phyloP scores from a whole-genome alignment of 1,140 invertebrate genomes.

The Laupala kohalensis region DNA sequence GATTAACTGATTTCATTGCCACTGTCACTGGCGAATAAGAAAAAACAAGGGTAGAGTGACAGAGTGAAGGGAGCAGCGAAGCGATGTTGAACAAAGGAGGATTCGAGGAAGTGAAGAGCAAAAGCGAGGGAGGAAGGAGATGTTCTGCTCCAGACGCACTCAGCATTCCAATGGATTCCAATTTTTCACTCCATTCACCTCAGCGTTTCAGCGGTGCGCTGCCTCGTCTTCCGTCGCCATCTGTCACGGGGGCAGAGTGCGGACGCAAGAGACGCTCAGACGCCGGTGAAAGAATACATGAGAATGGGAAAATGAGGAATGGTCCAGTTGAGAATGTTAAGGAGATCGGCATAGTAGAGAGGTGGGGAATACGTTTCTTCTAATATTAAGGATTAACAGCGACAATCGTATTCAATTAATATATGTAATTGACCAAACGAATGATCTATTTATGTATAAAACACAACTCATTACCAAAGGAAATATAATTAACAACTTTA shows the following conservation, averaged over 20 bases:
- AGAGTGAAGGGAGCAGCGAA: background rate
- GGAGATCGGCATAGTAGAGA: too few species aligned
- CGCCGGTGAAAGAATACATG: too few species aligned
- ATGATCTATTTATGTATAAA: too few species aligned
- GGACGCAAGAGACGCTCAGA: background rate
- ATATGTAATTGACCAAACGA: too few species aligned
- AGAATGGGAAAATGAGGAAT: too few species aligned
- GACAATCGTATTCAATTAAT: too few species aligned
- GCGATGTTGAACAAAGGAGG: background rate
- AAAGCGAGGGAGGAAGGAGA: background rate
- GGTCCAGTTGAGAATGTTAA: too few species aligned
- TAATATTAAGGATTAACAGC: too few species aligned
- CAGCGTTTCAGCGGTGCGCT: background rate
- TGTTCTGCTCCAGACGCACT: background rate
- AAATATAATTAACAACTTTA: too few species aligned
- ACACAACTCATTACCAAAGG: too few species aligned
- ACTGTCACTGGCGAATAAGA: background rate
- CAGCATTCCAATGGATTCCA: slow-evolving; percentile 6
- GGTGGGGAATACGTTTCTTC: too few species aligned
- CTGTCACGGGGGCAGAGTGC: background rate
- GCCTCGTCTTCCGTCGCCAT: background rate
- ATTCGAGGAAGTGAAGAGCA: background rate
- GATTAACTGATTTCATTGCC: too few species aligned
- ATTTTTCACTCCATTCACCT: slow-evolving; percentile 9
- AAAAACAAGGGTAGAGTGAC: background rate